phyloP scores from a whole-genome alignment of 2,113 vertebrate genomes.

The Toxostoma redivivum region DNA sequence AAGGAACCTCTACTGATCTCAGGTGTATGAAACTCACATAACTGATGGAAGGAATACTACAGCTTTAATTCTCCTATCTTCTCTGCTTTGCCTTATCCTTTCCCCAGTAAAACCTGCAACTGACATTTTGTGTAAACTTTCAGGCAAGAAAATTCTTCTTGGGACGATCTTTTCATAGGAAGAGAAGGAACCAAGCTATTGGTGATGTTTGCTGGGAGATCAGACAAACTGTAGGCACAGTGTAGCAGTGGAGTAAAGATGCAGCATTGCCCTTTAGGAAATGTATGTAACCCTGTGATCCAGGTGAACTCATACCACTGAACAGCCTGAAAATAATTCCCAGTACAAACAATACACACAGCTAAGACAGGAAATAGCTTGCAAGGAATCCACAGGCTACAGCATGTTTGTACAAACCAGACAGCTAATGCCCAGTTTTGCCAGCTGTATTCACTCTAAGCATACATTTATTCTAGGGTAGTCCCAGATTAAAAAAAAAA shows the following conservation, averaged over 20 bases:
- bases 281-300: neutral
- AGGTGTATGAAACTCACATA: neutral
- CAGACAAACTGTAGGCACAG: neutral
- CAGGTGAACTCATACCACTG: neutral
- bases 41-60: neutral
- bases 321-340: neutral
- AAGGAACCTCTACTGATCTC: accelerated
- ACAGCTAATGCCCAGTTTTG: neutral
- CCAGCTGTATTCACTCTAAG: neutral
- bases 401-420: neutral
- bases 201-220: neutral
- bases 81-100: neutral
- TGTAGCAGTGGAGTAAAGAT: neutral
- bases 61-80: neutral
- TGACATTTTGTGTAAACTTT: neutral
- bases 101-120: neutral
- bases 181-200: neutral
- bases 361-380: neutral
- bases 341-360: neutral
- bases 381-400: neutral
- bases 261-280: neutral
- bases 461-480: neutral
- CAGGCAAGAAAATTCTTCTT: neutral
- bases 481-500: neutral
- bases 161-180: neutral